Evolutionary conservation across 2,888 invertebrate genomes (phyloP).

Genomic region (Bembecia ichneumoniformis): DNA sequence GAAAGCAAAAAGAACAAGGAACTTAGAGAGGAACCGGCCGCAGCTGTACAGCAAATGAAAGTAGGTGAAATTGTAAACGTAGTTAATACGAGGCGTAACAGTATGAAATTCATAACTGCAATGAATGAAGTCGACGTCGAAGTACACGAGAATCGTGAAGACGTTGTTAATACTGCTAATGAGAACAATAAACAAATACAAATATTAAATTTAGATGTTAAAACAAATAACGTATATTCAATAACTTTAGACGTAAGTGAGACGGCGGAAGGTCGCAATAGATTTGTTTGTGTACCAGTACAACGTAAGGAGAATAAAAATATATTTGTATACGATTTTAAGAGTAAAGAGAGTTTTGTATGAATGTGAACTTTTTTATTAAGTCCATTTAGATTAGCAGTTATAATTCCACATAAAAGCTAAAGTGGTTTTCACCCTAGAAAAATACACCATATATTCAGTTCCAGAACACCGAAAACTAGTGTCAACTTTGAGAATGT

Average conservation of each 20-base stretch:
- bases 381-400: neutral
- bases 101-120: conserved; percentile 61
- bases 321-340: conserved; percentile 69
- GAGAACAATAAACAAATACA: conserved; percentile 68
- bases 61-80: conserved; percentile 60
- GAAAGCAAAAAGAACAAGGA: conserved; percentile 53
- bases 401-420: neutral
- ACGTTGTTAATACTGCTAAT: conserved; percentile 25
- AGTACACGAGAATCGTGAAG: conserved; percentile 28
- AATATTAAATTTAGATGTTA: conserved; percentile 66
- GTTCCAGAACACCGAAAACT: neutral
- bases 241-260: conserved; percentile 63
- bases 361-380: conserved; percentile 12
- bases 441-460: conserved; percentile 7
- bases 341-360: conserved; percentile 65
- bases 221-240: conserved; percentile 64
- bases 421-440: neutral
- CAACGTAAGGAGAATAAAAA: conserved; percentile 51
- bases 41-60: conserved; percentile 45
- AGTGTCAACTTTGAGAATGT: no score
- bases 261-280: conserved; percentile 42
- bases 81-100: conserved; percentile 60
- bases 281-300: conserved; percentile 58
- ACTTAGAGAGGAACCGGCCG: conserved; percentile 23
- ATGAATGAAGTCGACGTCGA: conserved; percentile 36